A percentile compares a stretch with the other conserved stretches of the same genome.
These are phyloP conservation scores for Protobothrops flavoviridis DNA, from an alignment of 2,113 vertebrate genomes.

Conservation along the genomic window DNA sequence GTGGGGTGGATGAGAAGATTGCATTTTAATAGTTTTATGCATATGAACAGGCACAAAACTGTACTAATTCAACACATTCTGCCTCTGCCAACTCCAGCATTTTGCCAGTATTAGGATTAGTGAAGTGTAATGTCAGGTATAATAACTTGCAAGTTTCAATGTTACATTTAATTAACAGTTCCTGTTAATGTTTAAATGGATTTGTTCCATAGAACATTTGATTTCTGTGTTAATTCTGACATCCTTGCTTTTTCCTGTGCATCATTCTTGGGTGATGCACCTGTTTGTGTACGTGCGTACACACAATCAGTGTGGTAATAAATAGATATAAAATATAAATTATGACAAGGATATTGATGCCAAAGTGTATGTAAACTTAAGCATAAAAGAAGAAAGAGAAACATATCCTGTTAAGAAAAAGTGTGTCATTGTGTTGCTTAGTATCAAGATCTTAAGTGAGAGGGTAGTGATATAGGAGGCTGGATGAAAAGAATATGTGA, in stretches of 20 bases:
- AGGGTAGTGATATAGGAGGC: background rate
- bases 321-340: background rate
- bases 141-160: background rate
- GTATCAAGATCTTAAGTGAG: background rate
- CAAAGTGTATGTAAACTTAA: background rate
- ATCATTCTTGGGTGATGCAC: background rate
- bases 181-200: constrained; percentile 27
- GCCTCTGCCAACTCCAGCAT: background rate
- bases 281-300: background rate
- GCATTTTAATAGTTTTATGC: background rate
- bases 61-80: background rate
- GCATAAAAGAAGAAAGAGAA: background rate
- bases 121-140: background rate
- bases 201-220: background rate
- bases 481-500: background rate
- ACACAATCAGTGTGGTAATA: background rate
- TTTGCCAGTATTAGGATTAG: background rate
- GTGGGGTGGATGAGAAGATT: background rate
- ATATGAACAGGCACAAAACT: background rate
- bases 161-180: constrained; percentile 17
- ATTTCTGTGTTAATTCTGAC: constrained; percentile 12
- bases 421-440: background rate
- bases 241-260: background rate
- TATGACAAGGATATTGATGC: background rate
- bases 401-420: background rate